These are phyloP conservation scores for Muntiacus reevesi DNA, from an alignment of 2,113 vertebrate species.

Conservation along the genomic window DNA sequence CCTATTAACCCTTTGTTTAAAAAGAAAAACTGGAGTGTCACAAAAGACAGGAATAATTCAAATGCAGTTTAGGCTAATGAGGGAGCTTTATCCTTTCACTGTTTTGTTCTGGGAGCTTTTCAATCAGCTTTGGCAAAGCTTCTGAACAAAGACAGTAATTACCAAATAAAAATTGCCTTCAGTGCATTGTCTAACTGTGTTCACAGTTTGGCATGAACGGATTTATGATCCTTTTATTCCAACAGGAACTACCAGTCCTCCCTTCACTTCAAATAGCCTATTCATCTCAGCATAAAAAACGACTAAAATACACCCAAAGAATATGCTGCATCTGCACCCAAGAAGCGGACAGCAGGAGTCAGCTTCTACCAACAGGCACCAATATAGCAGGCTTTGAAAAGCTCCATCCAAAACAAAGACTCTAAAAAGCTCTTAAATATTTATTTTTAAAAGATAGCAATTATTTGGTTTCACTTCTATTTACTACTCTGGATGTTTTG, in stretches of 20 bases:
- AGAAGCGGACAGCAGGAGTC: constrained; percentile 18
- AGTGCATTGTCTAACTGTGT: constrained; percentile 46
- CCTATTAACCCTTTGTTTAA: constrained; percentile 34
- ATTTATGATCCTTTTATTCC: constrained; percentile 56
- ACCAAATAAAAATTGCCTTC: constrained; percentile 65
- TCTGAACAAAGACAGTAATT: constrained; percentile 67
- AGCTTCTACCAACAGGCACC: neutral
- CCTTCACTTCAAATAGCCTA: constrained; percentile 55
- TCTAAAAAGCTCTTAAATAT: constrained; percentile 7
- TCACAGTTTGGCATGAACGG: constrained; percentile 37
- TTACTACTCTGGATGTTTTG: constrained; percentile 9
- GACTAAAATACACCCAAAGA: neutral
- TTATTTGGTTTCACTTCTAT: constrained; percentile 45
- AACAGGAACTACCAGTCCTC: constrained; percentile 14
- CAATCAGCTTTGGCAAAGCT: constrained; percentile 29
- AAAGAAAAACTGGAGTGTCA: constrained; percentile 32
- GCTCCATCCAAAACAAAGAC: constrained; percentile 23
- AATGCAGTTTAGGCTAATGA: constrained; percentile 42
- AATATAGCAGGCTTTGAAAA: constrained; percentile 40
- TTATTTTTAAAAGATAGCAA: constrained; percentile 34
- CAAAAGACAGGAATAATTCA: constrained; percentile 40
- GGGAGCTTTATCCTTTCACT: constrained; percentile 32
- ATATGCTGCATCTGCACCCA: constrained; percentile 22
- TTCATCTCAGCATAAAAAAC: constrained; percentile 48
- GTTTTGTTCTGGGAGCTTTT: constrained; percentile 18